phyloP scores from a whole-genome alignment of 2,113 vertebrate species.

The Psephotus haematonotus region DNA sequence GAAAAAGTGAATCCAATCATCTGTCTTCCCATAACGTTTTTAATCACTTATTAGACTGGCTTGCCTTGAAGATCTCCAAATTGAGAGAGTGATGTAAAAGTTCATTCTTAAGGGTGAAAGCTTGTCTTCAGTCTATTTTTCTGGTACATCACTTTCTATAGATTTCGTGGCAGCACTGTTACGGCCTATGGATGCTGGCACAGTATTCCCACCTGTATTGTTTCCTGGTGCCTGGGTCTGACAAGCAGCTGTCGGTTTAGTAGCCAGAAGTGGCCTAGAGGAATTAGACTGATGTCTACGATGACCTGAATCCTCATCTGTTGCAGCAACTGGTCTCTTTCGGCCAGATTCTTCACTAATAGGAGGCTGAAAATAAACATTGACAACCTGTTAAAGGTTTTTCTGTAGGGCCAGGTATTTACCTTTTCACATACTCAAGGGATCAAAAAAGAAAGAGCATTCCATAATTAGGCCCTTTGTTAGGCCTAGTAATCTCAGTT shows the following conservation, averaged over 20 bases:
- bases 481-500: neutral
- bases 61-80: slow-evolving; percentile 50
- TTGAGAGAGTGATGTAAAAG: slow-evolving; percentile 29
- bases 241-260: slow-evolving; percentile 31
- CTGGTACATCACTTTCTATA: slow-evolving; percentile 61
- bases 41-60: slow-evolving; percentile 33
- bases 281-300: slow-evolving; percentile 73
- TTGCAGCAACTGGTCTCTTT: slow-evolving; percentile 77
- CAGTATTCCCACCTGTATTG: slow-evolving; percentile 54
- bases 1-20: slow-evolving; percentile 54
- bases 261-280: slow-evolving; percentile 60
- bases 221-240: slow-evolving; percentile 13
- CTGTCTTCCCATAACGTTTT: slow-evolving; percentile 53
- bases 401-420: neutral
- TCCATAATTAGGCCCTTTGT: neutral
- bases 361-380: slow-evolving; percentile 82
- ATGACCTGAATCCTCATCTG: slow-evolving; percentile 76
- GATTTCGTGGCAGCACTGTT: slow-evolving; percentile 30
- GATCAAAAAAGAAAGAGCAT: neutral
- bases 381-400: neutral
- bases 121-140: slow-evolving; percentile 66
- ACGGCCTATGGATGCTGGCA: slow-evolving; percentile 20
- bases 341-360: slow-evolving; percentile 83
- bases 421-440: neutral
- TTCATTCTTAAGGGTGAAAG: slow-evolving; percentile 16